Base-by-base conservation (phyloP, 2,797 vertebrate species). In the Cygnus olor region DNA sequence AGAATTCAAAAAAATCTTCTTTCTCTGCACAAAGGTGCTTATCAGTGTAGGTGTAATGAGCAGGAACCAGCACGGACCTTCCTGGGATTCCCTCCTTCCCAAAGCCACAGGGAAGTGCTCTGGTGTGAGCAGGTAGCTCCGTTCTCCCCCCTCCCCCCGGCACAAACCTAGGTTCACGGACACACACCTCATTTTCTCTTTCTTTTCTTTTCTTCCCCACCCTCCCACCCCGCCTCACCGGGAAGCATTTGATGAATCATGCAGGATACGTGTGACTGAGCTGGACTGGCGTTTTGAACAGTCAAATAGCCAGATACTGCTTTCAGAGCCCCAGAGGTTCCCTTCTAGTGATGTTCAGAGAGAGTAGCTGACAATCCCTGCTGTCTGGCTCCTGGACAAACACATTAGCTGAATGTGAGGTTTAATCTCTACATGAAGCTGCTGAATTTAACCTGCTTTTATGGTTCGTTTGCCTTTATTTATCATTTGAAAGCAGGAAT, bases 401-500 rank as follows among this genome's bases (percentile, higher is more conserved):
- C 14, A 32, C 69, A 69, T 94, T 88, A 89, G 54, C 65, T 63
- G 73, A 86, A 54, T 83, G 77, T 83, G 73, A 91, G 49, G 69
- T 72, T 91, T 94, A 94, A 88, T 93, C 85, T 91, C 65, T 45
- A 32, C 63, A 68, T 74, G 61, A 60, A 72, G 49, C 77, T 92
- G 76, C 82, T 88, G 80, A 65, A 42, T 83, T 83, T 85, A 54
- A 78, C 88, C 80, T 51, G 58, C 69, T 92, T 85, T 91, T 88
- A 86, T 89, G 82, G 82, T 61, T 94, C 82, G 57, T 24, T 95
- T 91, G 69, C 49, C 56, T 25, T 89, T 89, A 90, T 87, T 94
- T 94, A 27, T 88, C 79, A 76, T 88, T 81, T 49, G 80, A 68
- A 94, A 80, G 53, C 54, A 22, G 82, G 78, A 80, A 61, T 88